These are phyloP conservation scores for Aptenodytes forsteri DNA, from an alignment of 2,113 vertebrate genomes.

Conservation along the genomic window DNA sequence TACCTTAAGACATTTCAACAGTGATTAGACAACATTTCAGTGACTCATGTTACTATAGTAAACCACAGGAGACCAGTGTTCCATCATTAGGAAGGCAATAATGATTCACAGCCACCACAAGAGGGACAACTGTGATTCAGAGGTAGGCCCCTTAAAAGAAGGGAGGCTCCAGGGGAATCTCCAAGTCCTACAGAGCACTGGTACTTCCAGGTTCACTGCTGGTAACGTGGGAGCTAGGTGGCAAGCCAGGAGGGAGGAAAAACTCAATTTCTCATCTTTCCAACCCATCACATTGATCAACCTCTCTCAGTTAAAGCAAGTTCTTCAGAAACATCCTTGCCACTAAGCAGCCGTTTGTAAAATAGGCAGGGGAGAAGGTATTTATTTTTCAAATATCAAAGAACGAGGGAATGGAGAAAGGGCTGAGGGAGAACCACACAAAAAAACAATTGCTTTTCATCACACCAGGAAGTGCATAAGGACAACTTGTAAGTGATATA, in stretches of 20 bases:
- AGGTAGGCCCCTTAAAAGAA: not conserved
- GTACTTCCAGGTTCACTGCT: not conserved
- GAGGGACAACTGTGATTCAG: not conserved
- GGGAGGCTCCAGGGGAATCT: not conserved
- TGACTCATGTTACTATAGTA: conserved; percentile 36
- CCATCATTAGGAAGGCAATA: conserved; percentile 1
- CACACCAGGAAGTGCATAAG: not conserved
- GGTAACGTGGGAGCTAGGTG: not conserved
- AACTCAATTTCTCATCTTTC: not conserved
- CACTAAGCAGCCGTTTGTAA: not conserved
- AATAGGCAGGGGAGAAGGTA: not conserved
- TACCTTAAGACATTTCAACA: not conserved
- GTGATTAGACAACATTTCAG: not conserved
- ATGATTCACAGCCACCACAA: conserved; percentile 28
- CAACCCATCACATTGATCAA: not conserved
- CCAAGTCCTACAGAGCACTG: not conserved
- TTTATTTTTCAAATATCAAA: not conserved
- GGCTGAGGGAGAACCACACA: not conserved
- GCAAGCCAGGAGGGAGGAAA: not conserved
- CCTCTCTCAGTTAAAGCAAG: not conserved
- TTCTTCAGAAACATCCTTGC: not conserved
- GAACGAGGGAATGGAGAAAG: not conserved
- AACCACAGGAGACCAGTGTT: conserved; percentile 29
- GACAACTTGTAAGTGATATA: conserved; percentile 16
- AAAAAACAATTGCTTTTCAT: conserved; percentile 21